Evolutionary conservation across 2,113 vertebrate genomes (phyloP).

Genomic region (Rutilus rutilus): DNA sequence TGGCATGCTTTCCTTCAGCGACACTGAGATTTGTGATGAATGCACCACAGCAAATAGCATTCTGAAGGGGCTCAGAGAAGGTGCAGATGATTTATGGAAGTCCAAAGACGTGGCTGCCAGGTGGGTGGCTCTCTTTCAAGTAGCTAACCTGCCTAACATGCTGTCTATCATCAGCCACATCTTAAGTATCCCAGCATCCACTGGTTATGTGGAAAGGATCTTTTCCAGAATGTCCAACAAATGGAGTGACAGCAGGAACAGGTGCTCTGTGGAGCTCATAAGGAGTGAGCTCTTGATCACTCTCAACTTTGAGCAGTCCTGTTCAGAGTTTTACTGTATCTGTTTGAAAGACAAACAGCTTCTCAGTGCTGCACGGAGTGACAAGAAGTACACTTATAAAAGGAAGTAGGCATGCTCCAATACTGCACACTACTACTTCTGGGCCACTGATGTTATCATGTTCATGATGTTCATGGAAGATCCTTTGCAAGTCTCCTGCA

Average conservation of each 20-base stretch:
- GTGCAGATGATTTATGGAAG: slow-evolving; percentile 49
- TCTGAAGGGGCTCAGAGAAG: slow-evolving; percentile 38
- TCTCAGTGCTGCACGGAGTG: slow-evolving; percentile 43
- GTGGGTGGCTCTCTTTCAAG: slow-evolving; percentile 49
- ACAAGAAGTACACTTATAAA: slow-evolving; percentile 42
- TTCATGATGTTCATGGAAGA: not conserved
- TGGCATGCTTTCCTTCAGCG: not conserved
- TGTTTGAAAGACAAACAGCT: slow-evolving; percentile 48
- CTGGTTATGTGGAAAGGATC: slow-evolving; percentile 55
- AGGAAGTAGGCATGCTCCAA: slow-evolving; percentile 27
- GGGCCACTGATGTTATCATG: not conserved
- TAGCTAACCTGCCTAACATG: slow-evolving; percentile 50
- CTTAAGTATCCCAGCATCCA: slow-evolving; percentile 56
- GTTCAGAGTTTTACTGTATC: slow-evolving; percentile 44
- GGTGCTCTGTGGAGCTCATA: slow-evolving; percentile 45
- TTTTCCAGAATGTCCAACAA: slow-evolving; percentile 45
- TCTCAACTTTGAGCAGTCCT: slow-evolving; percentile 33
- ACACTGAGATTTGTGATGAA: slow-evolving; percentile 48
- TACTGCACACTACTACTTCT: not conserved
- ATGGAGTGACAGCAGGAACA: slow-evolving; percentile 48
- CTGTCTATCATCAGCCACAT: slow-evolving; percentile 51
- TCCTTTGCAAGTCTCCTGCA: not conserved
- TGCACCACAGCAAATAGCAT: slow-evolving; percentile 44
- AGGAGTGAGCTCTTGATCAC: slow-evolving; percentile 45
- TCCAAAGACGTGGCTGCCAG: slow-evolving; percentile 50